phyloP scores from a whole-genome alignment of 2,888 invertebrate species.

The Erpobdella octoculata region DNA sequence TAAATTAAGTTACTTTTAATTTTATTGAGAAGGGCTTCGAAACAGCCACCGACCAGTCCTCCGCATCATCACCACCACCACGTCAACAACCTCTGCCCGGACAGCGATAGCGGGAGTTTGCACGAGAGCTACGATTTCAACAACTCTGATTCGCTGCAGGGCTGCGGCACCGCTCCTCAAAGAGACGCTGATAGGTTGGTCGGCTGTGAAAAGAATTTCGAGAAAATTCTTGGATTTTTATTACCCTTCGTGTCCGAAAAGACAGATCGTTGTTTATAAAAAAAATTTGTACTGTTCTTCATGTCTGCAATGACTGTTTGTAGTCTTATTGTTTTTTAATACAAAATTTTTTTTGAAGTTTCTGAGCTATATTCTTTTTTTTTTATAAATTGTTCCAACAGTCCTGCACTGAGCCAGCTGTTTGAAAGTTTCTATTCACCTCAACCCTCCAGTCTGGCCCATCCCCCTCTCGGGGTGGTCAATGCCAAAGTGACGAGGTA shows the following conservation, averaged over 20 bases:
- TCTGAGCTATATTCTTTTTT: too few species aligned
- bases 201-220: too few species aligned
- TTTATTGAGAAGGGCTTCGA: slow-evolving; percentile 40
- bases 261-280: too few species aligned
- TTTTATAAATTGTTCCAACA: too few species aligned
- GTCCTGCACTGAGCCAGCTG: not conserved
- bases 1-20: too few species aligned
- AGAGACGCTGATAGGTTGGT: slow-evolving; percentile 30
- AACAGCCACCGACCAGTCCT: slow-evolving; percentile 50
- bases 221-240: too few species aligned
- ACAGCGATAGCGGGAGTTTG: slow-evolving; percentile 50
- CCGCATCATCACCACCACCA: slow-evolving; percentile 44
- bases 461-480: not conserved
- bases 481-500: not conserved
- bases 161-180: slow-evolving; percentile 12
- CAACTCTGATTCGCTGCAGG: slow-evolving; percentile 50
- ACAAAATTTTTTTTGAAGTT: too few species aligned
- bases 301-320: too few species aligned
- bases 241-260: too few species aligned
- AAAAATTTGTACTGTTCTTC: too few species aligned
- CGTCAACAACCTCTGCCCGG: slow-evolving; percentile 41
- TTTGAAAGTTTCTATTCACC: not conserved
- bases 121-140: slow-evolving; percentile 53
- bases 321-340: too few species aligned
- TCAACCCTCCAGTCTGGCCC: too few species aligned